Percentiles rank a stretch among this genome's conserved stretches.
These are phyloP conservation scores for Myripristis murdjan DNA, from an alignment of 2,797 vertebrate species.

Conservation along the genomic window DNA sequence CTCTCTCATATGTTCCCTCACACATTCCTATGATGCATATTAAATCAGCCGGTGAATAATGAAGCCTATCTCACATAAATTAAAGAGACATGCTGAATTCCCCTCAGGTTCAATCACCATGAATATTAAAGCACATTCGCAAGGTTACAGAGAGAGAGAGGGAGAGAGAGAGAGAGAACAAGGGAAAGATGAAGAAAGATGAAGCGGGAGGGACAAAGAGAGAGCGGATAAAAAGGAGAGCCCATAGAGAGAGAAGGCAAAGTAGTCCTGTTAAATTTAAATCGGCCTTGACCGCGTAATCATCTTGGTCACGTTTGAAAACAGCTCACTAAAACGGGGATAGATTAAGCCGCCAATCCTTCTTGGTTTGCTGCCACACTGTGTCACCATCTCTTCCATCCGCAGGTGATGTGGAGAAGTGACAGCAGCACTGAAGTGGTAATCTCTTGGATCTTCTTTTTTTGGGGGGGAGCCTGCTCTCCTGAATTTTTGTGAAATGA, in stretches of 20 bases:
- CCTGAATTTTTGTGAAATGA: too few relatives aligned
- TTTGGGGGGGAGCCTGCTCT: too few relatives aligned
- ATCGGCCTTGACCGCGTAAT: conserved; percentile 63
- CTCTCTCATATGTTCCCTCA: conserved; percentile 50
- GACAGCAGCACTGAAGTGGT: too few relatives aligned
- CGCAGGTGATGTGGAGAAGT: too few relatives aligned
- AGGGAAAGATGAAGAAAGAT: conserved; percentile 48
- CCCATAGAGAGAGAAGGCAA: conserved; percentile 41
- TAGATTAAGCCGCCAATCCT: conserved; percentile 56
- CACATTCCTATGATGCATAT: conserved; percentile 70
- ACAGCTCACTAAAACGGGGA: conserved; percentile 44
- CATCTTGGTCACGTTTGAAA: conserved; percentile 62
- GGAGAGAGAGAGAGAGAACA: conserved; percentile 40
- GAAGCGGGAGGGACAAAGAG: conserved; percentile 52
- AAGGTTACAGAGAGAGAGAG: conserved; percentile 66
- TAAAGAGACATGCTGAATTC: conserved; percentile 75
- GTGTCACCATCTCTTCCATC: too few relatives aligned
- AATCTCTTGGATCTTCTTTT: too few relatives aligned
- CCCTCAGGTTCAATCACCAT: conserved; percentile 75
- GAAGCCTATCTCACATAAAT: conserved; percentile 80
- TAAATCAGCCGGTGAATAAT: conserved; percentile 81
- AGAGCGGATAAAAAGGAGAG: conserved; percentile 55
- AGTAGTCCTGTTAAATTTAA: conserved; percentile 61
- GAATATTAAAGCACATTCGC: conserved; percentile 81
- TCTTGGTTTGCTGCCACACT: neutral